phyloP scores from a whole-genome alignment of 2,797 vertebrate genomes.

The Coilia nasus region DNA sequence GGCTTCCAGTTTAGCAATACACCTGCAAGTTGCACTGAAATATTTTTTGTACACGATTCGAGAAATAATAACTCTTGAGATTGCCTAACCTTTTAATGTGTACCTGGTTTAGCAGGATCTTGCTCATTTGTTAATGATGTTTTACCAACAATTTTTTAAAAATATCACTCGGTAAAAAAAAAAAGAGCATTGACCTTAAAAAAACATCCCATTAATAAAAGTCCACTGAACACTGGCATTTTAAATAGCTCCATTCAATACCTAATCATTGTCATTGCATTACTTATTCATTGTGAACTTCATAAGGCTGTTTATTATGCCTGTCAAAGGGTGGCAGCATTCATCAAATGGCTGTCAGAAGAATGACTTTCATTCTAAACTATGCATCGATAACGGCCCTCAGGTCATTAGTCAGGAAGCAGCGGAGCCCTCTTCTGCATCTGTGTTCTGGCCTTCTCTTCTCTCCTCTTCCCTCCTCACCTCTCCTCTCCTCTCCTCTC shows the following conservation, averaged over 20 bases:
- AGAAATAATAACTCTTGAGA: neutral
- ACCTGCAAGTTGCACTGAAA: neutral
- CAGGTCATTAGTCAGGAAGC: neutral
- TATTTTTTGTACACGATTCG: neutral
- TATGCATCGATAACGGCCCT: conserved; percentile 58
- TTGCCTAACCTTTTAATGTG: neutral
- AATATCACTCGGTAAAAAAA: neutral
- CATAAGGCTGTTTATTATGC: conserved; percentile 8
- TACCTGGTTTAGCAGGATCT: neutral
- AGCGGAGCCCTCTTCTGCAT: conserved; percentile 36
- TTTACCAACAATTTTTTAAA: neutral
- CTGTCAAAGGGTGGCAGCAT: conserved; percentile 36
- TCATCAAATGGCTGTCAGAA: conserved; percentile 34
- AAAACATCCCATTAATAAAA: neutral
- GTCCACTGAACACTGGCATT: conserved; percentile 51
- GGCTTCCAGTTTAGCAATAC: neutral
- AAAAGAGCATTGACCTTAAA: neutral
- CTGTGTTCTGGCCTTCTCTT: neutral
- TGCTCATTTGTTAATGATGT: neutral
- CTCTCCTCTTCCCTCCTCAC: conserved; percentile 11
- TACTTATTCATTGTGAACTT: conserved; percentile 68
- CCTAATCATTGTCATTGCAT: conserved; percentile 74
- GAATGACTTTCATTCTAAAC: conserved; percentile 30
- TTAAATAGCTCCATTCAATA: conserved; percentile 75
- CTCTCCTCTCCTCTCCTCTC: neutral